Base-by-base conservation (phyloP, 2,888 invertebrate species). In the Athalia rosae region DNA sequence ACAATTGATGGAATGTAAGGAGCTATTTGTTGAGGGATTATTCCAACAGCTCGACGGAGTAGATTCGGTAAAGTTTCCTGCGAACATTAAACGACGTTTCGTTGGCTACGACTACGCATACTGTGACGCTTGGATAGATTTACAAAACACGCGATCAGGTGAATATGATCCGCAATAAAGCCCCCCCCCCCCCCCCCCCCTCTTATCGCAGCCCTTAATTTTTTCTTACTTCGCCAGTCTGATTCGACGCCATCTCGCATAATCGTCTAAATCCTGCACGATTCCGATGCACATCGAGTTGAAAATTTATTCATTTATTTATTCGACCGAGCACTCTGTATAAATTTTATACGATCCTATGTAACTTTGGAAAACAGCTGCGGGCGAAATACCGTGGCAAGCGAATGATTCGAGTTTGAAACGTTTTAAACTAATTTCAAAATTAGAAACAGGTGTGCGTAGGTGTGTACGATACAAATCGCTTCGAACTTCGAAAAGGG, bases 131-230 rank as follows among this genome's bases (percentile, higher is more conserved):
- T 6, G 7, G 64, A 47, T 11, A 47, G 48, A 71, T 58, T 8
- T 58, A 15, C 58, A 43, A 45, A 71, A 71, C 71, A 71, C 71
- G 71, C 71, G 71, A 71, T 71, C 45, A 58, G n/a, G 58, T 13
- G 45, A 58, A 71, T 28, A 28, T 71, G 71, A 71, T 71, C 41
- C 58, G 58, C 45, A 28, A 41, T 56, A 71, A 71, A 15, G 45
- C 56, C 45, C 41, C 13, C n/a, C n/a, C n/a, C n/a, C n/a, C n/a
- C n/a, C n/a, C n/a, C n/a, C n/a, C n/a, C n/a, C n/a, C n/a, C 28
- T 28, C 28, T 28, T 28, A 28, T 28, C 11, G n/a, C 67, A 67
- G 67, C 71, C 58, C 69, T 15, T 58, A 28, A 59, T 43, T 28
- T 69, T 58, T 58, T 45, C n/a, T 13, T 53, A n/a, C n/a, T n/a